Base-by-base conservation (phyloP, 2,113 vertebrate species). In the Reinhardtius hippoglossoides region DNA sequence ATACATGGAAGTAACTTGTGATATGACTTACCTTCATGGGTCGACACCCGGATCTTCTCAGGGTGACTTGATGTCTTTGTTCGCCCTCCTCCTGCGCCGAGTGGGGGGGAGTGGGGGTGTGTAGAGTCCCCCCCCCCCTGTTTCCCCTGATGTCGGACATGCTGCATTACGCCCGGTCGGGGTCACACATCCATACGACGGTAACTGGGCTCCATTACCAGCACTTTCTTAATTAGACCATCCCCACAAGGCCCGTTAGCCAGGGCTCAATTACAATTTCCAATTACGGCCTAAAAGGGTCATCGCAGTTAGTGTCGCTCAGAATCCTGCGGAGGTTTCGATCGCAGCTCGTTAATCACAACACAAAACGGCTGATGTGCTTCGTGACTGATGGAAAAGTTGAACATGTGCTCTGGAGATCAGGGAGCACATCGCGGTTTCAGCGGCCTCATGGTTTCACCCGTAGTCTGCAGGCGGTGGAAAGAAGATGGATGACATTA, bases 181-280 rank as follows among this genome's bases (percentile, higher is more conserved):
- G 60, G 27, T 75, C 35, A 35, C 46, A 70, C 27, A 58, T 50
- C 62, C 1, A 4, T 44, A 52, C 57, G 57, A 64, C 2, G 4
- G 71, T 64, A 78, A 62, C 76, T 24, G 56, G n/a, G 40, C 21
- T 81, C 61, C 68, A 83, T 87, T 85, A 71, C 71, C 46, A 55
- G 68, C 67, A 37, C 2, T 48, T 48, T 75, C 83, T 72, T 71
- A 80, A 82, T 90, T 61, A 82, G 16, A 67, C 63, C 67, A 6
- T 73, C 54, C 74, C 77, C 67, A n/a, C 40, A 42, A 42, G 67
- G 67, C 73, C 66, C 10, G 35, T 83, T 71, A 85, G 71, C 72
- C 54, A 23, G 54, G 69, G 24, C 64, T 23, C 64, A 78, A 83
- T 88, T 80, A 63, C 72, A 66, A 12, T 72, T 58, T 61, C 44